A percentile compares a stretch with the other conserved stretches of the same genome.
Evolutionary conservation across 2,113 vertebrate genomes (phyloP).

Genomic region (Addax nasomaculatus): DNA sequence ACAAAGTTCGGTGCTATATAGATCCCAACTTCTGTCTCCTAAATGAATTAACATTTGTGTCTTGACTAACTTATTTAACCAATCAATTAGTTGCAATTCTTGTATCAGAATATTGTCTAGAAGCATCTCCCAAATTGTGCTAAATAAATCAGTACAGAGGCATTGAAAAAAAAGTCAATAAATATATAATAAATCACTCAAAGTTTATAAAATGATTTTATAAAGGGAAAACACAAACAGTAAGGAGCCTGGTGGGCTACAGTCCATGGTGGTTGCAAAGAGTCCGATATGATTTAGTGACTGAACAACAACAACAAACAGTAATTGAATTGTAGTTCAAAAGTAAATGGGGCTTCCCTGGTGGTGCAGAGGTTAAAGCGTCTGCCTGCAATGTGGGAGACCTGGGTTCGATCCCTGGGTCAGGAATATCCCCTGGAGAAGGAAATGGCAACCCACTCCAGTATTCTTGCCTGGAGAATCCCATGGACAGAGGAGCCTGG

Average conservation of each 20-base stretch:
- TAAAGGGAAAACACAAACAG: not conserved
- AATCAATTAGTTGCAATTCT: not conserved
- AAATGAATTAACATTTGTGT: not conserved
- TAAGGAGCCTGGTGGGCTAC: not conserved
- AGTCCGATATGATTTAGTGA: not conserved
- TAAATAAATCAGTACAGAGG: not conserved
- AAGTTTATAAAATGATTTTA: not conserved
- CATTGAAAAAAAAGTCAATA: not conserved
- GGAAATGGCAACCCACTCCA: too few species aligned
- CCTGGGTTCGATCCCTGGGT: too few species aligned
- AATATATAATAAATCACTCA: not conserved
- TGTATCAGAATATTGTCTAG: not conserved
- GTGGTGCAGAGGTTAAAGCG: too few species aligned
- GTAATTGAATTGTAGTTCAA: not conserved
- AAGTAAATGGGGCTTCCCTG: not conserved
- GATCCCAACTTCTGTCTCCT: not conserved
- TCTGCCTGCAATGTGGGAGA: too few species aligned
- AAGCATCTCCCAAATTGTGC: not conserved
- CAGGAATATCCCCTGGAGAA: too few species aligned
- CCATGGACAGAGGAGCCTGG: too few species aligned
- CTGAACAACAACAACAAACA: not conserved
- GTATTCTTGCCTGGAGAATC: too few species aligned
- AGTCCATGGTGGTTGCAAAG: not conserved
- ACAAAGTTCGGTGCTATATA: not conserved
- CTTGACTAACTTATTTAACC: not conserved